A percentile compares a stretch with the other conserved stretches of the same genome.
Conservation (phyloP, 2,888 invertebrate species). For the Eupithecia insigniata region DNA sequence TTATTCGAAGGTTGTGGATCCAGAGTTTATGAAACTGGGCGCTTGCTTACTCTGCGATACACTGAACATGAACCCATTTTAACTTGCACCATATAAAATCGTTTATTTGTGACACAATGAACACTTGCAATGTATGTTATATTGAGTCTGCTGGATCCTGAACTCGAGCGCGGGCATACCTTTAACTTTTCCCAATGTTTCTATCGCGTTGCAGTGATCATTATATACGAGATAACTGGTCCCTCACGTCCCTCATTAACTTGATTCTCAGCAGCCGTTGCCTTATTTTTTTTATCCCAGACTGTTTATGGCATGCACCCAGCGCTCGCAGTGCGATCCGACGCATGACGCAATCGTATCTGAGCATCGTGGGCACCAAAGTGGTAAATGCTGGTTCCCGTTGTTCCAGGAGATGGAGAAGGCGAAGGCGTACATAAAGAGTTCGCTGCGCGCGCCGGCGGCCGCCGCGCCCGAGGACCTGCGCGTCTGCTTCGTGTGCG, state of each 20-base stretch:
- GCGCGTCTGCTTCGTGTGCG: slow-evolving; percentile 87
- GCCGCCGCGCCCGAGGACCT: slow-evolving; percentile 82
- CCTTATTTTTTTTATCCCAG: neutral
- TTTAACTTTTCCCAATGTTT: neutral
- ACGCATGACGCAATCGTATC: too few relatives aligned
- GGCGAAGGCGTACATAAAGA: slow-evolving; percentile 89
- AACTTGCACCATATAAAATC: neutral
- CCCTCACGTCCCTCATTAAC: neutral
- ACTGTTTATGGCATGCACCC: neutral
- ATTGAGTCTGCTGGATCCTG: neutral
- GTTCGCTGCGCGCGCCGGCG: slow-evolving; percentile 86
- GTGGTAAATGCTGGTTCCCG: neutral
- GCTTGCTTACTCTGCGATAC: neutral
- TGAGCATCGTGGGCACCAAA: neutral
- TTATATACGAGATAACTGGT: neutral
- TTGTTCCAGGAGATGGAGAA: slow-evolving; percentile 81
- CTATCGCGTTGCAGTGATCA: neutral
- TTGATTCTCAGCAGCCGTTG: neutral
- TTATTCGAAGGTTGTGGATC: neutral
- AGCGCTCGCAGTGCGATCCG: neutral
- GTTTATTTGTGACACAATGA: neutral
- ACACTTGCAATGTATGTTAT: neutral
- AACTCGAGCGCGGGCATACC: neutral
- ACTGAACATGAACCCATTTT: neutral
- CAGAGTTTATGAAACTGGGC: neutral